phyloP scores from a whole-genome alignment of 1,140 invertebrate genomes.

The Hetaerina americana region DNA sequence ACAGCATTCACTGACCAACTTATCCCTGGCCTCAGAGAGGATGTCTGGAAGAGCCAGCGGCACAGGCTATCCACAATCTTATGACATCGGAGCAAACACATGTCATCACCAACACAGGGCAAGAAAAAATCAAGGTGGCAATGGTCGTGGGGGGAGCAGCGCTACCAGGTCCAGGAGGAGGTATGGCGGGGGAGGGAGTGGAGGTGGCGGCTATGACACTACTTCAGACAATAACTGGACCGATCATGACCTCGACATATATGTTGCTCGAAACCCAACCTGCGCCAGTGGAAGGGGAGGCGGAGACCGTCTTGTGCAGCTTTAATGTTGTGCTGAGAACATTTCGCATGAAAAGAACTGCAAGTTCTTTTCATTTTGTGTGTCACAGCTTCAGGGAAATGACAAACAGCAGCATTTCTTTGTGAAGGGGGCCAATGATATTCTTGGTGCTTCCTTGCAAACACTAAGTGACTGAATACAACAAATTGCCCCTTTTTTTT shows the following conservation, averaged over 20 bases:
- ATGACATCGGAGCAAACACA: neutral
- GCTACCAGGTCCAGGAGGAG: neutral
- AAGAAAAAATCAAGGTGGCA: neutral
- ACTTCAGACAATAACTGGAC: constrained; percentile 73
- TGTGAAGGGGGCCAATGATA: too few relatives aligned
- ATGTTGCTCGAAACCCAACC: constrained; percentile 81
- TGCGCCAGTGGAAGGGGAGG: constrained; percentile 61
- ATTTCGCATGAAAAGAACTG: too few relatives aligned
- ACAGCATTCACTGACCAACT: neutral
- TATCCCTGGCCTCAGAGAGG: neutral
- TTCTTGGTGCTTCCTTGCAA: too few relatives aligned
- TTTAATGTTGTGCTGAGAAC: constrained; percentile 39
- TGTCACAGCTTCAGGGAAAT: too few relatives aligned
- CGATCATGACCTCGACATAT: constrained; percentile 90
- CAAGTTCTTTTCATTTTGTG: too few relatives aligned
- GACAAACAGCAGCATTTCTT: too few relatives aligned
- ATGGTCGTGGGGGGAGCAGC: neutral
- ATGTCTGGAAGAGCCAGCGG: neutral
- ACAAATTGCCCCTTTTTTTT: too few relatives aligned
- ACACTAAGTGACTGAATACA: too few relatives aligned
- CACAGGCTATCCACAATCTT: neutral
- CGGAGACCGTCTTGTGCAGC: constrained; percentile 53
- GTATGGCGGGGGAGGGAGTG: neutral
- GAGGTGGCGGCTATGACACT: constrained; percentile 39
- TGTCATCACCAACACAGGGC: neutral